Evolutionary conservation across 2,888 invertebrate species (phyloP).

Genomic region (Oscheius sp.): DNA sequence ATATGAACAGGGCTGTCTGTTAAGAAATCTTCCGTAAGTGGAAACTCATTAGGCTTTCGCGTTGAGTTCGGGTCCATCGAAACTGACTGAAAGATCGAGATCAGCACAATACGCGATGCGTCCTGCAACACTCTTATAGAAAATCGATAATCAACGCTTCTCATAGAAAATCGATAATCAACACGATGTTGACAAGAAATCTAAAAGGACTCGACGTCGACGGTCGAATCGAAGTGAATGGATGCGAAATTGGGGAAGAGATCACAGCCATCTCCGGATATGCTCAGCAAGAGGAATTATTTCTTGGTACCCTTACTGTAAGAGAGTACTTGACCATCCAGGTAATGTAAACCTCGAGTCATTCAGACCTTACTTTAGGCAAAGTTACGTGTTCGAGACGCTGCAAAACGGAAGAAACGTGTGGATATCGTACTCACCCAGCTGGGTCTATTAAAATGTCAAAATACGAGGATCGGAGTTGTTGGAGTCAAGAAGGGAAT

Average conservation of each 20-base stretch:
- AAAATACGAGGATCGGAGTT: constrained; percentile 89
- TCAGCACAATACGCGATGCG: no score
- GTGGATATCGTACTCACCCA: constrained; percentile 81
- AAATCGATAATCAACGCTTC: no score
- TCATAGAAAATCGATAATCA: constrained; percentile 73
- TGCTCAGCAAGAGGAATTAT: constrained; percentile 73
- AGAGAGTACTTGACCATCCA: constrained; percentile 72
- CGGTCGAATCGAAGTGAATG: constrained; percentile 70
- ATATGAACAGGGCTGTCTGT: no score
- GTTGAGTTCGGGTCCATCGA: no score
- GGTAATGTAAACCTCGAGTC: constrained; percentile 72
- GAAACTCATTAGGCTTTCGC: no score
- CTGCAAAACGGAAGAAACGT: constrained; percentile 76
- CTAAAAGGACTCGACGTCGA: constrained; percentile 67
- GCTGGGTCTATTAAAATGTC: constrained; percentile 88
- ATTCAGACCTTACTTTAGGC: constrained; percentile 39
- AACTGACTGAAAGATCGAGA: no score
- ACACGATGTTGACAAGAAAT: constrained; percentile 80
- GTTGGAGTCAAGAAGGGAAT: constrained; percentile 81
- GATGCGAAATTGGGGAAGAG: constrained; percentile 55
- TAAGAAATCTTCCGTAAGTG: no score
- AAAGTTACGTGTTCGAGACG: constrained; percentile 78
- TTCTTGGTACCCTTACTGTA: constrained; percentile 71
- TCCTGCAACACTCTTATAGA: no score
- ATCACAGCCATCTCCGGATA: constrained; percentile 69